Evolutionary conservation across 2,797 vertebrate genomes (phyloP), one percentile per base, ranked within the genome.

Genomic region (Sebastes wilsoni): DNA sequence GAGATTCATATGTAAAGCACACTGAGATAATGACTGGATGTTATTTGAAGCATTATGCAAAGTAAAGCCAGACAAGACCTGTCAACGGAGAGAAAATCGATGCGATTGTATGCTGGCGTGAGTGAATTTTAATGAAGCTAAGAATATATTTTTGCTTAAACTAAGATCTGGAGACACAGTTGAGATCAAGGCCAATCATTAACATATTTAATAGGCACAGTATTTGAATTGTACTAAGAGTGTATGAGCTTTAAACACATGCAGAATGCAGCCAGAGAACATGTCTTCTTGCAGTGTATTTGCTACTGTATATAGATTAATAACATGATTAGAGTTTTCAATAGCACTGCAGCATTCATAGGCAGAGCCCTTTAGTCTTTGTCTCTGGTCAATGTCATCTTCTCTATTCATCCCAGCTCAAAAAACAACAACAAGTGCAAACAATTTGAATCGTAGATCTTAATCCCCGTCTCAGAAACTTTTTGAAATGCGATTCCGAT

Each of bases 41-140:
- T 68, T 69, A 78, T 65, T 74, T 69, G 38, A 79, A 46, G 49
- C n/a, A 70, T 66, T 72, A 77, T 75, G 69, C 52, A 84, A 86
- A 80, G 36, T 61, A 32, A 70, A 75, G 59, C 62, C 27, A 27
- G 54, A 72, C 27, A 72, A 69, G 60, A 77, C 60, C 59, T 38
- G 16, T 70, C 46, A 75, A 58, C 38, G 54, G 18, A 82, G 67
- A 76, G 67, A 60, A 72, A 85, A 56, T 80, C 69, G 20, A 66
- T 77, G 54, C 25, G 54, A 77, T 8, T 67, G 30, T 38, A 28
- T 66, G 6, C 34, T 27, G 25, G 49, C 49, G 27, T 66, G 68
- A 76, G 22, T 30, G 23, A 59, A 68, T 81, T 59, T 82, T 69
- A 72, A 79, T 77, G 66, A 81, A 38, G 65, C 22, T 25, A 56